These are phyloP conservation scores for Ctenomys sociabilis DNA, from an alignment of 2,113 vertebrate genomes.

Conservation along the genomic window DNA sequence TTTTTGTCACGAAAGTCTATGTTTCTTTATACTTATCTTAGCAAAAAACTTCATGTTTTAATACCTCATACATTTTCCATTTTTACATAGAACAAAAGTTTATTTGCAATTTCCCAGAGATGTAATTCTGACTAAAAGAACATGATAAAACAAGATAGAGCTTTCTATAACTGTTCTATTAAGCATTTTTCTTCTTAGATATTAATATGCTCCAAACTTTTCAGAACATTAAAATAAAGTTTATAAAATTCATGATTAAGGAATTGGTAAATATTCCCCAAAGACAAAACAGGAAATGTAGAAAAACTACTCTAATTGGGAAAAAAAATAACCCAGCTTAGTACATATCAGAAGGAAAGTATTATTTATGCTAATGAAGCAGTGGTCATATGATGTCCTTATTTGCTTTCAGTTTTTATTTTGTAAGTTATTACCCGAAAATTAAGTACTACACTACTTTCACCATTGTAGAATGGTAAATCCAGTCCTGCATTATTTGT, in stretches of 20 bases:
- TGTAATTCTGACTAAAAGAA: background rate
- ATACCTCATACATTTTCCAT: background rate
- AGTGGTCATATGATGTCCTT: background rate
- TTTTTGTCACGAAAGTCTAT: background rate
- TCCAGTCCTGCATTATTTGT: background rate
- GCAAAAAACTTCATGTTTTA: background rate
- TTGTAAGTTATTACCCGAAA: background rate
- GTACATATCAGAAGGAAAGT: background rate
- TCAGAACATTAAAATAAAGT: background rate
- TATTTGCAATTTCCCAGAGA: constrained; percentile 2
- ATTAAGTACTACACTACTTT: background rate
- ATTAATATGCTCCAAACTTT: background rate
- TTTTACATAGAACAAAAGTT: background rate
- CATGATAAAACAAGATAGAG: background rate
- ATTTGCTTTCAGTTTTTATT: background rate
- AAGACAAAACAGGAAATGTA: background rate
- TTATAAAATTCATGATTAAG: background rate
- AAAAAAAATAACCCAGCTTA: background rate
- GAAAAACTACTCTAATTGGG: background rate
- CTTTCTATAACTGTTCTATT: background rate
- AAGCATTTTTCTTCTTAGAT: background rate
- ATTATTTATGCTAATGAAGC: background rate
- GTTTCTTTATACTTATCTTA: background rate
- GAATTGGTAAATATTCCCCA: background rate
- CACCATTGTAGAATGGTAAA: background rate